Percentiles rank a stretch among this genome's conserved stretches.
phyloP scores from a whole-genome alignment of 2,113 vertebrate species.

The Macaca nemestrina region DNA sequence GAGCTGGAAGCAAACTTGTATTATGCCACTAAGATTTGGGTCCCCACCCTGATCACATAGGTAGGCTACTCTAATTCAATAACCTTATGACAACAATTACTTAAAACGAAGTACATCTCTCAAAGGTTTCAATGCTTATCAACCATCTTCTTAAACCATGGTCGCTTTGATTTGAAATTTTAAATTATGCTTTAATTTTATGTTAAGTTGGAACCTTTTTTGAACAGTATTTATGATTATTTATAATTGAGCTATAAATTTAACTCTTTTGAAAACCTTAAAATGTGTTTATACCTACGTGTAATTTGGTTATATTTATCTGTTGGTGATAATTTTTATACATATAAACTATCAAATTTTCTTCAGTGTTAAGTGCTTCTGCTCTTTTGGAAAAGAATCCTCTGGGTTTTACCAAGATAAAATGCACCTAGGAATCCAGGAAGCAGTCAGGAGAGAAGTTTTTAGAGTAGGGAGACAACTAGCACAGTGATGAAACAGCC shows the following conservation, averaged over 20 bases:
- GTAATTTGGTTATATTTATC: background rate
- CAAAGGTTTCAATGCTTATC: background rate
- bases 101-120: background rate
- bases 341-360: background rate
- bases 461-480: background rate
- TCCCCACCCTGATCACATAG: rapidly evolving
- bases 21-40: background rate
- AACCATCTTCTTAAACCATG: background rate
- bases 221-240: background rate
- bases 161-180: background rate
- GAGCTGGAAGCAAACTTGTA: background rate
- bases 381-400: background rate
- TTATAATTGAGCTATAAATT: background rate
- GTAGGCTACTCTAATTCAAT: background rate
- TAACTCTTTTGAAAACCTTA: background rate
- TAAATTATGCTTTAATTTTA: background rate
- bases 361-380: background rate
- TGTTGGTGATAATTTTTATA: background rate
- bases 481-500: background rate
- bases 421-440: background rate
- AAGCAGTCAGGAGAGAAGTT: background rate
- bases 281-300: background rate
- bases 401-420: background rate
- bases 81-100: background rate
- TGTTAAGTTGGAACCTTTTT: background rate